A percentile compares a stretch with the other conserved stretches of the same genome.
These are phyloP conservation scores for Otis tarda DNA, from an alignment of 2,113 vertebrate species.

Conservation along the genomic window DNA sequence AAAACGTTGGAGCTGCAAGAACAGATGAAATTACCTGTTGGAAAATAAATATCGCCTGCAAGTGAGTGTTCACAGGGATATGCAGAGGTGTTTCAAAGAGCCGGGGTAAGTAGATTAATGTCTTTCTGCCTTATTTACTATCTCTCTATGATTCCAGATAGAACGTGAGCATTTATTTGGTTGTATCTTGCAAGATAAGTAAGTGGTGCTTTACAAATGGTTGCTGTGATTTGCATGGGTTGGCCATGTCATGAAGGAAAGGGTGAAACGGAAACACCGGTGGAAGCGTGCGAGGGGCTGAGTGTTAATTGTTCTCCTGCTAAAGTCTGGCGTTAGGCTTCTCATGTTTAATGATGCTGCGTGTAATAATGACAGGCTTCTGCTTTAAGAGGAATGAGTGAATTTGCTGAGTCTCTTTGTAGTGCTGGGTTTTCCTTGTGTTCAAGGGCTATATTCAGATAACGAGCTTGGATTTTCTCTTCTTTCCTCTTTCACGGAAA, in stretches of 20 bases:
- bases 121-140: neutral
- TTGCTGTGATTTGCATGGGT: neutral
- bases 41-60: neutral
- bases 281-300: neutral
- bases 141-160: neutral
- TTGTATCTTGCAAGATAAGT: neutral
- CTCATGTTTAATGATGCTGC: neutral
- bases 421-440: neutral
- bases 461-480: neutral
- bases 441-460: neutral
- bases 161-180: neutral
- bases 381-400: neutral
- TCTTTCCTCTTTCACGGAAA: neutral
- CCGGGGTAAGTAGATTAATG: neutral
- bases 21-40: neutral
- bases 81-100: neutral
- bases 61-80: neutral
- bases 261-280: neutral
- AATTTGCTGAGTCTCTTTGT: neutral
- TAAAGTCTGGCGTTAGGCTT: neutral
- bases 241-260: neutral
- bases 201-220: neutral
- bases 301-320: neutral
- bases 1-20: neutral
- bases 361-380: neutral